Percentiles rank a stretch among this genome's conserved stretches.
phyloP scores from a whole-genome alignment of 1,140 invertebrate species.

The Meloidogyne hapla region DNA sequence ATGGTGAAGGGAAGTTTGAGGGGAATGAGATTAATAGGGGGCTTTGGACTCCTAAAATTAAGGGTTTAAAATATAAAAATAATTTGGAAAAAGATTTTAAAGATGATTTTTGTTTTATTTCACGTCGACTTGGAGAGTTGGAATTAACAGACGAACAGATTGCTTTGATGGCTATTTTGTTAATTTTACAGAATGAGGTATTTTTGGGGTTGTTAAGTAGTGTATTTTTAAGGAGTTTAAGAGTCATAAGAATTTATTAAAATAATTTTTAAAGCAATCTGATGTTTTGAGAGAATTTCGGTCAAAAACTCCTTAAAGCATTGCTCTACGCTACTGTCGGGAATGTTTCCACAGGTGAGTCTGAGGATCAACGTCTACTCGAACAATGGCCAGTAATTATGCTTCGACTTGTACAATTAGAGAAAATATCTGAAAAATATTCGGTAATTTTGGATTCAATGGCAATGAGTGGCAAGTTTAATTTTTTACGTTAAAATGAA shows the following conservation, averaged over 20 bases:
- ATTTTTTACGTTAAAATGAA: neutral
- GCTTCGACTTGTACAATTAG: neutral
- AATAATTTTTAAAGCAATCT: neutral
- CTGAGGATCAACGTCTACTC: slow-evolving; percentile 10
- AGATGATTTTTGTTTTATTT: slow-evolving; percentile 5
- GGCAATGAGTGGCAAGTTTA: slow-evolving; percentile 11
- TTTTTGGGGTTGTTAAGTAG: neutral
- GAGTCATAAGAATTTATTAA: neutral
- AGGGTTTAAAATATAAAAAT: too few relatives aligned
- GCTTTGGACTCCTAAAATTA: neutral
- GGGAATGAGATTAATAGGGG: neutral
- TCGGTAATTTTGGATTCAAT: slow-evolving; percentile 2
- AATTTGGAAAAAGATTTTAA: neutral
- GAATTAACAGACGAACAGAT: slow-evolving; percentile 20
- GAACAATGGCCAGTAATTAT: slow-evolving; percentile 16
- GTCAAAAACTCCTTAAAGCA: neutral
- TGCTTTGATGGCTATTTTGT: slow-evolving; percentile 5
- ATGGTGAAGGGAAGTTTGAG: neutral
- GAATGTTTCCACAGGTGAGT: neutral
- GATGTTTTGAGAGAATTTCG: neutral
- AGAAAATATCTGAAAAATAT: neutral
- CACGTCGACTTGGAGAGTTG: neutral
- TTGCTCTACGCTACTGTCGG: slow-evolving; percentile 7
- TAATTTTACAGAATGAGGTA: slow-evolving; percentile 15
- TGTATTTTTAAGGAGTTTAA: too few relatives aligned